These are phyloP conservation scores for Budorcas taxicolor DNA, from an alignment of 2,113 vertebrate species.

Conservation along the genomic window DNA sequence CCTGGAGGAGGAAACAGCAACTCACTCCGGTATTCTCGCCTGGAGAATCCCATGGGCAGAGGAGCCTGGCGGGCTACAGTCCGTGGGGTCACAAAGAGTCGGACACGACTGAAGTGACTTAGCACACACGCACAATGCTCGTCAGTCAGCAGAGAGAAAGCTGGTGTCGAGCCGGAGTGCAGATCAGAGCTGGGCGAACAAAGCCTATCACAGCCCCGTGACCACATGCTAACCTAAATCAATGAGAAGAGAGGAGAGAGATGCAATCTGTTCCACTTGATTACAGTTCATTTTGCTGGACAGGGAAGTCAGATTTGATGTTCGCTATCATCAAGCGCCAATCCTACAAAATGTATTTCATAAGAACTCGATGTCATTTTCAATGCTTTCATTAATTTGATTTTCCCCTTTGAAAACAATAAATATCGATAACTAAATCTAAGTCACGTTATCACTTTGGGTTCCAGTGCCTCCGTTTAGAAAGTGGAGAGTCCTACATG, in stretches of 20 bases:
- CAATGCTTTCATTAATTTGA: conserved; percentile 62
- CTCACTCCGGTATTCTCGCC: not conserved
- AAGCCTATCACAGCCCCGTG: not conserved
- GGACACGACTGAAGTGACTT: not conserved
- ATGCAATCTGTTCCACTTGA: conserved; percentile 60
- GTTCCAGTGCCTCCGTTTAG: not conserved
- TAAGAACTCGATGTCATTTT: not conserved
- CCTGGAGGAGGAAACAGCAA: not conserved
- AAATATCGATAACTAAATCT: not conserved
- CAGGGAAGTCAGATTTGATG: conserved; percentile 25
- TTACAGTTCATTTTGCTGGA: conserved; percentile 46
- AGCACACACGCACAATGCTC: fast-evolving
- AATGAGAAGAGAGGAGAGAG: not conserved
- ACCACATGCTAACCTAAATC: not conserved
- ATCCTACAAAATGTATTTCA: conserved; percentile 39
- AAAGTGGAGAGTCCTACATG: fast-evolving
- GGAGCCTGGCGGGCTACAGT: not conserved
- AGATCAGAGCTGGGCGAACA: not conserved
- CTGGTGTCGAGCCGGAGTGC: fast-evolving
- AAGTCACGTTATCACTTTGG: not conserved
- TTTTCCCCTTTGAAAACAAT: conserved; percentile 39
- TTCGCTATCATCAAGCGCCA: not conserved
- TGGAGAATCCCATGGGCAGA: not conserved
- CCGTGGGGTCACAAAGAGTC: not conserved
- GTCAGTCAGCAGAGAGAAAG: not conserved